phyloP scores from a whole-genome alignment of 2,113 vertebrate species.

The Apistogramma diplotaenia region DNA sequence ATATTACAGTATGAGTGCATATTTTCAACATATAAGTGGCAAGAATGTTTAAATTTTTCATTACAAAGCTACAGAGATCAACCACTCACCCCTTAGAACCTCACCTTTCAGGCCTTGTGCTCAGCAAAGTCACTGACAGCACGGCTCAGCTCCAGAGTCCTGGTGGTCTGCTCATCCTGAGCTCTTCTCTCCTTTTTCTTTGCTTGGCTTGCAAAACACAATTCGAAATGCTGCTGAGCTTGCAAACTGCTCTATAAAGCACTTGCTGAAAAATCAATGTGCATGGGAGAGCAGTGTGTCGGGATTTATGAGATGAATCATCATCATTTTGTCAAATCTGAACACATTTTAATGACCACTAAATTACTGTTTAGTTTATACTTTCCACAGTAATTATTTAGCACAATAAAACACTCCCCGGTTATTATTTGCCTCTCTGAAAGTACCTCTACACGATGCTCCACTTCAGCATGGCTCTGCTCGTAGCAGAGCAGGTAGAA shows the following conservation, averaged over 20 bases:
- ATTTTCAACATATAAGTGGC: not conserved
- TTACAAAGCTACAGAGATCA: not conserved
- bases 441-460: too few species aligned
- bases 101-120: not conserved
- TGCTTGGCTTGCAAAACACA: too few species aligned
- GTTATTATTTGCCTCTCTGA: too few species aligned
- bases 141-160: not conserved
- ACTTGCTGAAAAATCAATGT: not conserved
- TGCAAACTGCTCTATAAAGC: not conserved
- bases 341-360: too few species aligned
- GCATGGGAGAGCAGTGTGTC: not conserved
- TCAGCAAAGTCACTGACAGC: not conserved
- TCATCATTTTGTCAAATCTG: too few species aligned
- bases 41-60: not conserved
- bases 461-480: too few species aligned
- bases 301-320: too few species aligned
- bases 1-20: not conserved
- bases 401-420: too few species aligned
- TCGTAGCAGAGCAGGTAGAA: too few species aligned
- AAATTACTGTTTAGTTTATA: too few species aligned
- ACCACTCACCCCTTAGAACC: not conserved
- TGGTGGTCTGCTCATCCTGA: not conserved
- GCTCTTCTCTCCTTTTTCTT: not conserved
- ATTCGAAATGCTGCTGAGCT: not conserved
- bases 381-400: too few species aligned